A percentile compares a stretch with the other conserved stretches of the same genome.
phyloP scores from a whole-genome alignment of 2,113 vertebrate genomes.

The Oncorhynchus kisutch region DNA sequence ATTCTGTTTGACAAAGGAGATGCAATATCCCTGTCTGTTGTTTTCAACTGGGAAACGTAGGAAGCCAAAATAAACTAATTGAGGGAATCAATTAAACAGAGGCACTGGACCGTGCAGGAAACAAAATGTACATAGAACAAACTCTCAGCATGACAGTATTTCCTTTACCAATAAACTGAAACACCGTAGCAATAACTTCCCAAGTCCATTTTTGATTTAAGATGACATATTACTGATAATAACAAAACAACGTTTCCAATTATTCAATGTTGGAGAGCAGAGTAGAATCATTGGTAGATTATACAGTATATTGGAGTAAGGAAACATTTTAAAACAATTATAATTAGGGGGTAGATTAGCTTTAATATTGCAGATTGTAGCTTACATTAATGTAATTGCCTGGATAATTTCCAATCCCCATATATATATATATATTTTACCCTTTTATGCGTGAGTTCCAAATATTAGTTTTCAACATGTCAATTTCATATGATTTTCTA shows the following conservation, averaged over 20 bases:
- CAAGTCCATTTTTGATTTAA: conserved; percentile 27
- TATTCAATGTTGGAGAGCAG: not conserved
- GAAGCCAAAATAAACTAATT: conserved; percentile 13
- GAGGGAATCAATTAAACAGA: conserved; percentile 54
- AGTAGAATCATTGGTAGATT: not conserved
- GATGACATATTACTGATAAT: not conserved
- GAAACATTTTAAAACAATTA: not conserved
- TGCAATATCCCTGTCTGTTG: not conserved
- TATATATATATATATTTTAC: no score
- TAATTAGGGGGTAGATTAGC: no score
- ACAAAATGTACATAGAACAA: conserved; percentile 23
- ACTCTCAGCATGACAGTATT: conserved; percentile 21
- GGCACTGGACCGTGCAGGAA: conserved; percentile 19
- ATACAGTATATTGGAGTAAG: not conserved
- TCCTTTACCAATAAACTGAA: conserved; percentile 7
- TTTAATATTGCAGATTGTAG: no score
- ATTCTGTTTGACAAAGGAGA: not conserved
- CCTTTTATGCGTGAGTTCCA: no score
- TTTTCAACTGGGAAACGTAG: not conserved
- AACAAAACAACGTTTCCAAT: no score
- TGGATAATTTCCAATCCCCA: no score
- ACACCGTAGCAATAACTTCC: conserved; percentile 4
- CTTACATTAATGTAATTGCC: no score
- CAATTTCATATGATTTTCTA: no score
- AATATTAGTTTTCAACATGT: no score